Evolutionary conservation across 2,888 invertebrate species (phyloP), one percentile per base, ranked within the genome.

Genomic region (Branchellion lobata): DNA sequence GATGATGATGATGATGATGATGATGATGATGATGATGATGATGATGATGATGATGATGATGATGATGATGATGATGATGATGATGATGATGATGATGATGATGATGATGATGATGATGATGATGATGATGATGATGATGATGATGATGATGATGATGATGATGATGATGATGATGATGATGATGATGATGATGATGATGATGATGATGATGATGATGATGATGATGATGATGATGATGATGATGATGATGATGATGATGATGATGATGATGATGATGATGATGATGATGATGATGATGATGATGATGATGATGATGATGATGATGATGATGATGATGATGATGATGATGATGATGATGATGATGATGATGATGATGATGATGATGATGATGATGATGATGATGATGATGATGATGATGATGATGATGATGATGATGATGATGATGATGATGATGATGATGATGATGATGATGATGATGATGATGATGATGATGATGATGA

Each of bases 251-350:
- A 76, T 40, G 8, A 40, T 14, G 8, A 40, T 40, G 8, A 40
- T n/a, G 27, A 74, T 73, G 33, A 31, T 34, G 1, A 21, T 18
- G 1, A 73, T 11, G 21, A 34, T 33, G 14, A 34, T 73, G n/a
- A 21, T 73, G 33, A 33, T 33, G 33, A 73, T 73, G n/a, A 73
- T 71, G 5, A 71, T 71, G 14, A 71, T 71, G 14, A 71, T 27
- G 14, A 71, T 71, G 14, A 71, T 71, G 5, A 71, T 71, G 14
- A 71, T 71, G 14, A 71, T 27, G 14, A 71, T 71, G 14, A 71
- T 53, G 21, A 51, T 51, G 51, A 51, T 47, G 0, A 76, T 5
- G 53, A 57, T 24, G 53, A 76, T 31, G 3, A 27, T 53, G n/a
- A 76, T 29, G 27, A 40, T 14, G 8, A 40, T 40, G 8, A 40